Base-by-base conservation (phyloP, 92 coral and sea anemone genomes). In the Parazoanthus darwini region DNA sequence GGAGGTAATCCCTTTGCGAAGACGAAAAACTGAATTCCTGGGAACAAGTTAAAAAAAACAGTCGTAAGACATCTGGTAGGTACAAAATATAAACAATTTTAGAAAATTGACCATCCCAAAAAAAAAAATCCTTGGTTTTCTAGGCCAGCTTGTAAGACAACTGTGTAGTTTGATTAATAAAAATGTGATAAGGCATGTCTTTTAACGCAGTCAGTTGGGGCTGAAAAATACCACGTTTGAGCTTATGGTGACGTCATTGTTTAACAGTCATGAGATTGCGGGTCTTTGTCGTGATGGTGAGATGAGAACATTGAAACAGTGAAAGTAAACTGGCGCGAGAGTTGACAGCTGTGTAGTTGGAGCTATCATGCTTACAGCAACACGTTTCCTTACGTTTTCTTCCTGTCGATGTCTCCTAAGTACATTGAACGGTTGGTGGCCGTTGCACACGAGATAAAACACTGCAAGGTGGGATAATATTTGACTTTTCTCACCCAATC, bases 401-500 rank as follows among this genome's bases (percentile, higher is more conserved):
- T 95, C 80, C 98, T 89, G 75, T 91, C 93, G 44, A 94, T 83
- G 18, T 92, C 94, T 46, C 98, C 99, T 13, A 97, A 90, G 67
- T 95, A 97, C 94, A 97, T 92, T 51, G 99, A 97, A 65, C 92
- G 94, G 75, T 95, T 93, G 71, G 89, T 82, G 14, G 97, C 95
- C 5, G 98, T 92, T 25, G 99, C 97, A 72, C 99, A 97, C 42
- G 99, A 97, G 85, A 97, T 97, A 88, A 97, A 97, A 74, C 98
- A 95, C 85, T 97, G 99, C 42, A 97, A 86, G 23, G 94, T 90
- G 18, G 99, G 99, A 87, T 97, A 97, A 88, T 97, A 97, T 89
- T 94, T 95, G 70, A 97, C 98, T 77, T 95, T 97, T 63, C 98
- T 94, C 74, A 97, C 98, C 99, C 99, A 97, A 90, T 97, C 98